Conservation (phyloP, 2,797 vertebrate genomes). For the Iguana delicatissima region DNA sequence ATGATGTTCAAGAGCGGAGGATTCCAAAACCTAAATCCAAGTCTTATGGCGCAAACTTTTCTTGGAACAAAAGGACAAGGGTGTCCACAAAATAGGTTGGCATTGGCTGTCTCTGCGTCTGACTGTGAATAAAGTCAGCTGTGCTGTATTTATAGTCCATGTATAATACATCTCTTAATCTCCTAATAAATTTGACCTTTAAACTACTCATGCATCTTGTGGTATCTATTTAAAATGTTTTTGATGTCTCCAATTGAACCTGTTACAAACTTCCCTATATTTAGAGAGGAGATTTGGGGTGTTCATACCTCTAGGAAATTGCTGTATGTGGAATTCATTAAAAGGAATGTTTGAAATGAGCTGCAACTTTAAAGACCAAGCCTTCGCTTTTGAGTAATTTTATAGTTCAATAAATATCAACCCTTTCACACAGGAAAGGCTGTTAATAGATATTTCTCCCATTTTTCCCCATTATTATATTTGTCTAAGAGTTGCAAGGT, state of each 20-base stretch:
- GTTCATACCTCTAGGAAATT: constrained; percentile 77
- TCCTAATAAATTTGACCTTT: constrained; percentile 91
- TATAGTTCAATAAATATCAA: constrained; percentile 60
- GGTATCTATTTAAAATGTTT: constrained; percentile 83
- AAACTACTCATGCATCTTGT: constrained; percentile 77
- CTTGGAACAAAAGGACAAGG: constrained; percentile 97
- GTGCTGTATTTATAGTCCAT: constrained; percentile 82
- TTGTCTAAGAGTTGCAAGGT: constrained; percentile 20
- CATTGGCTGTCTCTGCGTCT: constrained; percentile 78
- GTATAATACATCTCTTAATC: constrained; percentile 85
- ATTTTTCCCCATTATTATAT: constrained; percentile 35
- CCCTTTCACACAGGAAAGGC: constrained; percentile 29
- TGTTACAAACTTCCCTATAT: constrained; percentile 78
- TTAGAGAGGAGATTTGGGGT: constrained; percentile 75
- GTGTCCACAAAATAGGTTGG: constrained; percentile 93
- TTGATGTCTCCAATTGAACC: constrained; percentile 79
- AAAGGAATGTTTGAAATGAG: constrained; percentile 74
- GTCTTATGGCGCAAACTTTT: constrained; percentile 98
- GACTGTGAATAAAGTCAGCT: constrained; percentile 82
- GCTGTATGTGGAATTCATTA: constrained; percentile 66
- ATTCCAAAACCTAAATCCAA: constrained; percentile 93
- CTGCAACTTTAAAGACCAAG: constrained; percentile 69
- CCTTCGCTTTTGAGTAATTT: constrained; percentile 68
- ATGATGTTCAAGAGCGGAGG: constrained; percentile 91
- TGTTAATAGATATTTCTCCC: neutral